Conservation (phyloP, 2,888 invertebrate species). For the Oegoconia quadripuncta region DNA sequence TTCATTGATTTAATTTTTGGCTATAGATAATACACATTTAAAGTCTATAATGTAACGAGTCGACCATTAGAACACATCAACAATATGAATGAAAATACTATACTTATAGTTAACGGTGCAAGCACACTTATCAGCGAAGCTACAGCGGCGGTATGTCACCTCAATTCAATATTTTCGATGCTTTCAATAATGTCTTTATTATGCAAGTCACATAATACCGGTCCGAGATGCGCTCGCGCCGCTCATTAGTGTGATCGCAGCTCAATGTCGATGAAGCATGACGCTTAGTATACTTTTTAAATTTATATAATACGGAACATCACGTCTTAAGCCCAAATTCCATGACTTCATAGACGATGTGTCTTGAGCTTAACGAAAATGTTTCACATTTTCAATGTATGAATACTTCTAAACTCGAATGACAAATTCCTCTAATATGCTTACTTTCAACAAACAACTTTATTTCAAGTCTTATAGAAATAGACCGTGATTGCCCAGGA, state of each 20-base stretch:
- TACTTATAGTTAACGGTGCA: conserved; percentile 10
- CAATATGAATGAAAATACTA: conserved; percentile 17
- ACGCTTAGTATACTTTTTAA: conserved; percentile 11
- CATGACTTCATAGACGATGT: conserved; percentile 1
- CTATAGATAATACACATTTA: conserved; percentile 3
- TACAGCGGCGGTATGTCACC: conserved; percentile 2
- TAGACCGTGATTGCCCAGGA: conserved; percentile 38
- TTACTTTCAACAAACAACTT: conserved; percentile 66
- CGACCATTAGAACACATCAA: conserved; percentile 1
- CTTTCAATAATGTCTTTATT: not conserved
- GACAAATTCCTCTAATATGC: conserved; percentile 42
- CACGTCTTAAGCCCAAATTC: conserved; percentile 7
- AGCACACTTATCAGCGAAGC: conserved; percentile 2
- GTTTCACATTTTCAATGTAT: conserved; percentile 20
- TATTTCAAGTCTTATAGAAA: conserved; percentile 55
- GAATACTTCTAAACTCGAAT: conserved; percentile 29
- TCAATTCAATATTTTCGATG: not conserved
- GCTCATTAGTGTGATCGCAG: not conserved
- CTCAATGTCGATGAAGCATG: conserved; percentile 1
- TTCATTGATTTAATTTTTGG: conserved; percentile 1
- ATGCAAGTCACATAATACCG: not conserved
- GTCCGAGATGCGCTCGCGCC: not conserved
- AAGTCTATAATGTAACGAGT: conserved; percentile 1
- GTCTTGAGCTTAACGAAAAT: conserved; percentile 19
- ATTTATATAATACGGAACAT: conserved; percentile 8